Conservation (phyloP, 2,888 invertebrate genomes). For the Gasteruption jaculator region DNA sequence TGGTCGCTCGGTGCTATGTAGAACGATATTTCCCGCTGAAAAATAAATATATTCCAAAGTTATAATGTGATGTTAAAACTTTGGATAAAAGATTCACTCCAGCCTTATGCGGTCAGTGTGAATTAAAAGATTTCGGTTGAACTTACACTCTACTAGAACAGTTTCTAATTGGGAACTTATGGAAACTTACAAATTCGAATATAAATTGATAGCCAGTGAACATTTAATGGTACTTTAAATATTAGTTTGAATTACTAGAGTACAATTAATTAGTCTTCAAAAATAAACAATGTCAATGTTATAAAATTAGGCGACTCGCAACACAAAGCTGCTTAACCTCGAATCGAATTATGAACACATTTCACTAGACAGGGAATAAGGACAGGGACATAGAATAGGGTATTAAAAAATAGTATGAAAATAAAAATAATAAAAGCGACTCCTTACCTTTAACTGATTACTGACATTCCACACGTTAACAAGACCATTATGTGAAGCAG, state of each 20-base stretch:
- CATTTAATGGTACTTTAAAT: too few relatives aligned
- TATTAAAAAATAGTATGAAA: slow-evolving; percentile 1
- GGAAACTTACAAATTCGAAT: too few relatives aligned
- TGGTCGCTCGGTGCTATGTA: slow-evolving; percentile 46
- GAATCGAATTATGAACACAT: too few relatives aligned
- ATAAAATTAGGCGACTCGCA: neutral
- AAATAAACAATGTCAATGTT: neutral
- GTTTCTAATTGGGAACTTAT: too few relatives aligned
- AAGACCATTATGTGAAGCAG: slow-evolving; percentile 54
- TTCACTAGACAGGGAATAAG: neutral
- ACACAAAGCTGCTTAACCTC: too few relatives aligned
- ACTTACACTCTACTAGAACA: neutral
- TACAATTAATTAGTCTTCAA: too few relatives aligned
- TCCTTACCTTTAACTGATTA: slow-evolving; percentile 63
- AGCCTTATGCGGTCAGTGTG: neutral
- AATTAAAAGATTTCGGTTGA: neutral
- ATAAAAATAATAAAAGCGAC: neutral
- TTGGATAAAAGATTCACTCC: too few relatives aligned
- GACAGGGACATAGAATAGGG: neutral
- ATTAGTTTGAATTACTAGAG: too few relatives aligned
- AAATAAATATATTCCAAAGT: slow-evolving; percentile 13
- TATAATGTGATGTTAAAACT: too few relatives aligned
- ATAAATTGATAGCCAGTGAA: too few relatives aligned
- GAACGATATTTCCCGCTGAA: slow-evolving; percentile 54
- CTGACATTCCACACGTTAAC: slow-evolving; percentile 82